phyloP scores from a whole-genome alignment of 2,797 vertebrate genomes.

The Glyptemys insculpta region DNA sequence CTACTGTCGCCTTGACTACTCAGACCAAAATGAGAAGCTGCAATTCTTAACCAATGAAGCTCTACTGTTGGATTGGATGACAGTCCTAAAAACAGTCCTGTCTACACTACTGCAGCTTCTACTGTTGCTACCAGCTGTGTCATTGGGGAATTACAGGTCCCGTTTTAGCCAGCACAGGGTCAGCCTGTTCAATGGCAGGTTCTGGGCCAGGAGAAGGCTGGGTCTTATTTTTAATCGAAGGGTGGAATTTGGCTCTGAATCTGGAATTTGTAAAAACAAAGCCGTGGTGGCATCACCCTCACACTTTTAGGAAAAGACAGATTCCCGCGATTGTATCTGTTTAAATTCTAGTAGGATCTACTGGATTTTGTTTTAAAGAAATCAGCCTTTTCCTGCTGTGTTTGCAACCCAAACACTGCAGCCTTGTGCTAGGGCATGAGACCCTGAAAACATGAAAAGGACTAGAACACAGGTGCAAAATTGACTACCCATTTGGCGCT shows the following conservation, averaged over 20 bases:
- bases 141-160: background rate
- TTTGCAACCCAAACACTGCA: background rate
- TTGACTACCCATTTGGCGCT: background rate
- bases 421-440: background rate
- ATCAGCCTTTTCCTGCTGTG: background rate
- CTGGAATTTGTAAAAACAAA: background rate
- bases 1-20: background rate
- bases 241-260: background rate
- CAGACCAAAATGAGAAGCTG: background rate
- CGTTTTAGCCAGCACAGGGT: background rate
- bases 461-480: background rate
- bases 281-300: accelerated
- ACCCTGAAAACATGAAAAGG: background rate
- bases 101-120: background rate
- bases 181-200: background rate
- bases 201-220: background rate
- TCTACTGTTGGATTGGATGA: background rate
- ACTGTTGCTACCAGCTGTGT: background rate
- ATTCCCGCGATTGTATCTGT: background rate
- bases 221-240: background rate
- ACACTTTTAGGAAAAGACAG: accelerated
- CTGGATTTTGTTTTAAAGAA: background rate
- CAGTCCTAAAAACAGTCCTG: background rate
- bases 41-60: background rate
- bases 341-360: background rate